A percentile compares a stretch with the other conserved stretches of the same genome.
These are phyloP conservation scores for Hypothenemus hampei DNA, from an alignment of 1,140 invertebrate genomes.

Conservation along the genomic window DNA sequence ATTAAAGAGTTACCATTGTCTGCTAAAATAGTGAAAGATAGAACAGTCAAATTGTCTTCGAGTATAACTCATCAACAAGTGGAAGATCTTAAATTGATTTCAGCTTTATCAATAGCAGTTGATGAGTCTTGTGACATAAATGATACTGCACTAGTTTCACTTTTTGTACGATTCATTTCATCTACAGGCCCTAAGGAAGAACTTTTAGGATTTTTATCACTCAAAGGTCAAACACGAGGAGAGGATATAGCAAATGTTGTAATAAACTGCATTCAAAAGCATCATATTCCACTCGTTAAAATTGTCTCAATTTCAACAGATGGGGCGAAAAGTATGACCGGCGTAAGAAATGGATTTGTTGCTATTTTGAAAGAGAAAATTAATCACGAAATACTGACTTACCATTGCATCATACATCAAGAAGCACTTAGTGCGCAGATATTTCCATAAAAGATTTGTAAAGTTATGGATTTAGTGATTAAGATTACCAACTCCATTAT, in stretches of 20 bases:
- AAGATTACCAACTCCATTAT: conserved; percentile 28
- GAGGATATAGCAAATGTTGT: conserved; percentile 39
- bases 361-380: conserved; percentile 36
- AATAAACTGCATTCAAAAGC: conserved; percentile 34
- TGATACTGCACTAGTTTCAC: conserved; percentile 35
- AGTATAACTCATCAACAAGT: conserved; percentile 33
- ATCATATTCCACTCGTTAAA: conserved; percentile 37
- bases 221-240: conserved; percentile 33
- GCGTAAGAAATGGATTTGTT: conserved; percentile 24
- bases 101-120: not conserved
- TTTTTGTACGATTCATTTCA: conserved; percentile 29
- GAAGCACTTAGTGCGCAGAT: conserved; percentile 39
- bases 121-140: not conserved
- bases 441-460: conserved; percentile 32
- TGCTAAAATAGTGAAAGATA: conserved; percentile 38
- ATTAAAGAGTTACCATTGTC: conserved; percentile 38
- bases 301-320: conserved; percentile 37
- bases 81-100: conserved; percentile 33
- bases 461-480: conserved; percentile 25
- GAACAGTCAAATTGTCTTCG: conserved; percentile 37
- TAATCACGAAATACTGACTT: conserved; percentile 38
- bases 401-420: conserved; percentile 40
- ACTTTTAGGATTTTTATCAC: conserved; percentile 35
- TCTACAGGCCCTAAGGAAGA: conserved; percentile 33
- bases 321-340: conserved; percentile 30